These are phyloP conservation scores for Cheilinus undulatus DNA, from an alignment of 2,113 vertebrate genomes.

Conservation along the genomic window DNA sequence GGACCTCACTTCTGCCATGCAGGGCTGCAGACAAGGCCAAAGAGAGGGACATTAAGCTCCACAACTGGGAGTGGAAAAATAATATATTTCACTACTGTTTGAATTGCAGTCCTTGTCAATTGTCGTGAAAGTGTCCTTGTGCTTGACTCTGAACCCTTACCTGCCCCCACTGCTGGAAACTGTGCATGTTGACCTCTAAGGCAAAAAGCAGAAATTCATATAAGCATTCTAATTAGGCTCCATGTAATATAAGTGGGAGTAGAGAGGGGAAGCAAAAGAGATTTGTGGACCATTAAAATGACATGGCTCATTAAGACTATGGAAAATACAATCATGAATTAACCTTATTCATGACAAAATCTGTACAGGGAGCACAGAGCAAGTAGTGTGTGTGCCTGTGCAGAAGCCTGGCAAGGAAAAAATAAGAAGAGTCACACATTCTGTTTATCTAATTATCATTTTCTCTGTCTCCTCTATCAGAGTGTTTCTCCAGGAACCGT, in stretches of 20 bases:
- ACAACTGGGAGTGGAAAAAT: neutral
- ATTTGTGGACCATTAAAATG: conserved; percentile 21
- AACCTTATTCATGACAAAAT: neutral
- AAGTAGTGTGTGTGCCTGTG: neutral
- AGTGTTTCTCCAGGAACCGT: conserved; percentile 27
- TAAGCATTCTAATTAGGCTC: conserved; percentile 7
- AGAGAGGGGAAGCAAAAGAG: neutral
- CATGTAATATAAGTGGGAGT: neutral
- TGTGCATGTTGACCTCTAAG: neutral
- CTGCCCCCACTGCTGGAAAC: neutral
- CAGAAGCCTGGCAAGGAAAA: neutral
- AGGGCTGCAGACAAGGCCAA: conserved; percentile 10
- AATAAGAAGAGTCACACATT: conserved; percentile 13
- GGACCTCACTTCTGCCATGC: conserved; percentile 11
- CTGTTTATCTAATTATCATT: conserved; percentile 56
- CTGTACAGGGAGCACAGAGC: neutral
- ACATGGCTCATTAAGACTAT: conserved; percentile 27
- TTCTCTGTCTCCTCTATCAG: conserved; percentile 20
- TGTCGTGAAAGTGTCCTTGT: conserved; percentile 29
- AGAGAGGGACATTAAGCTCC: conserved; percentile 4
- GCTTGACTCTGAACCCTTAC: conserved; percentile 3
- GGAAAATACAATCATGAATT: neutral
- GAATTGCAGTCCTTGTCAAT: neutral
- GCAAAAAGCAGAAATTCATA: neutral
- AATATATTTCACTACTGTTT: conserved; percentile 12